Evolutionary conservation across 1,140 invertebrate species (phyloP).

Genomic region (Drosophila malerkotliana): DNA sequence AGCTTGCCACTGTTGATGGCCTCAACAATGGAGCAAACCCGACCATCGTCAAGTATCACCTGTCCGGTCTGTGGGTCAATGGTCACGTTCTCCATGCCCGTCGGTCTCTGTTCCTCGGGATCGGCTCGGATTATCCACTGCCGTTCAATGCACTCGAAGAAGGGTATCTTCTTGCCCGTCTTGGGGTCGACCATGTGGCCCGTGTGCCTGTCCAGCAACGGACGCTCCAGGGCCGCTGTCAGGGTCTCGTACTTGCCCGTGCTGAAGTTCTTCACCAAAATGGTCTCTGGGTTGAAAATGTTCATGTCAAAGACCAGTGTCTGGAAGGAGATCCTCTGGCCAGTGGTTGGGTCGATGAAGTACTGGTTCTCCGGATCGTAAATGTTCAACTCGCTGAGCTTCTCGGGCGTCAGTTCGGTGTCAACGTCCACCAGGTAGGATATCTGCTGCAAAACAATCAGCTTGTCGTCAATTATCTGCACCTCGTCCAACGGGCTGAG

Average conservation of each 20-base stretch:
- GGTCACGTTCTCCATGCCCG: conserved; percentile 70
- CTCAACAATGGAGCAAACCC: conserved; percentile 87
- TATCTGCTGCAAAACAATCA: conserved; percentile 77
- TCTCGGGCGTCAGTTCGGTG: conserved; percentile 86
- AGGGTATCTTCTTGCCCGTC: conserved; percentile 91
- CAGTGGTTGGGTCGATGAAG: conserved; percentile 92
- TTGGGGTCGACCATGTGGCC: conserved; percentile 93
- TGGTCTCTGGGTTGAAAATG: conserved; percentile 89
- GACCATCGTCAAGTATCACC: conserved; percentile 84
- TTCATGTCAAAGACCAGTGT: conserved; percentile 90
- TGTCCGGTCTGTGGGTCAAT: conserved; percentile 70
- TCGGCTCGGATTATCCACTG: conserved; percentile 88
- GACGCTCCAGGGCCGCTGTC: conserved; percentile 89
- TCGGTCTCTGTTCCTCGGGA: conserved; percentile 84
- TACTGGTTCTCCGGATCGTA: conserved; percentile 90
- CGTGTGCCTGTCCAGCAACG: conserved; percentile 90
- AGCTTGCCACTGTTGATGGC: conserved; percentile 90
- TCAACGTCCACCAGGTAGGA: conserved; percentile 72
- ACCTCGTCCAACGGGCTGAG: conserved; percentile 88
- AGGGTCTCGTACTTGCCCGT: conserved; percentile 88
- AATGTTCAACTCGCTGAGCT: conserved; percentile 88
- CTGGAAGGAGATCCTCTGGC: conserved; percentile 90
- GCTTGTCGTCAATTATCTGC: conserved; percentile 86
- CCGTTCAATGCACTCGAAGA: conserved; percentile 92
- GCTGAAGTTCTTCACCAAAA: conserved; percentile 91